These are phyloP conservation scores for Ormia ochracea DNA, from an alignment of 2,888 invertebrate species.

Conservation along the genomic window DNA sequence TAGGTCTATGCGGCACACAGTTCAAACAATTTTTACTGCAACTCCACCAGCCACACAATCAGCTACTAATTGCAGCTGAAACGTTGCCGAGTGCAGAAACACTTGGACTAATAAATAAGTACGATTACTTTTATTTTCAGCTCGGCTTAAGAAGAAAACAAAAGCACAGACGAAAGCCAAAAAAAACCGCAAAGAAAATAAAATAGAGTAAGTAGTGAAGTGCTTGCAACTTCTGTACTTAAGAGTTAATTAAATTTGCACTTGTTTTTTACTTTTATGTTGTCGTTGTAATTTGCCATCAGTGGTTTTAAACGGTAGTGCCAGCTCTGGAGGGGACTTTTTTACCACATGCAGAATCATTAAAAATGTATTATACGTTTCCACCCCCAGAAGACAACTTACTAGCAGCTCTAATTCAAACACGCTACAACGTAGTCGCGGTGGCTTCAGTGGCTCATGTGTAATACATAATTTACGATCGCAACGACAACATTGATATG, in stretches of 20 bases:
- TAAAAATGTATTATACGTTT: not conserved
- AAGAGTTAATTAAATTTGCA: conserved; percentile 62
- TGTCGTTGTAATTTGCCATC: not conserved
- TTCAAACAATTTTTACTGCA: conserved; percentile 1
- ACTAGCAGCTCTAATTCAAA: not conserved
- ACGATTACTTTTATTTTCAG: conserved; percentile 18
- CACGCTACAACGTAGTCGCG: not conserved
- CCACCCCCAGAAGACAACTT: not conserved
- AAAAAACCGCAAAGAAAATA: conserved; percentile 23
- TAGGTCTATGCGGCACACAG: conserved; percentile 26
- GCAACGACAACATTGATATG: conserved; percentile 14
- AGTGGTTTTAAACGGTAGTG: not conserved
- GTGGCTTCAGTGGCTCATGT: not conserved
- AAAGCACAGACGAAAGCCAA: no score
- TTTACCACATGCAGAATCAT: no score
- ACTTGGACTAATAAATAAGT: conserved; percentile 22
- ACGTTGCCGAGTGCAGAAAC: not conserved
- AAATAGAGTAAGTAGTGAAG: conserved; percentile 26
- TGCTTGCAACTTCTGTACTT: conserved; percentile 58
- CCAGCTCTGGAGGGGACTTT: not conserved
- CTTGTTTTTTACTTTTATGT: conserved; percentile 43
- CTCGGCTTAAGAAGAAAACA: not conserved
- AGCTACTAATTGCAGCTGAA: not conserved
- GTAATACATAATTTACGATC: conserved; percentile 28
- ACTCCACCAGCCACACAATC: conserved; percentile 1